Percentiles rank a stretch among this genome's conserved stretches.
Evolutionary conservation across 2,113 vertebrate genomes (phyloP).

Genomic region (Hippotragus niger): DNA sequence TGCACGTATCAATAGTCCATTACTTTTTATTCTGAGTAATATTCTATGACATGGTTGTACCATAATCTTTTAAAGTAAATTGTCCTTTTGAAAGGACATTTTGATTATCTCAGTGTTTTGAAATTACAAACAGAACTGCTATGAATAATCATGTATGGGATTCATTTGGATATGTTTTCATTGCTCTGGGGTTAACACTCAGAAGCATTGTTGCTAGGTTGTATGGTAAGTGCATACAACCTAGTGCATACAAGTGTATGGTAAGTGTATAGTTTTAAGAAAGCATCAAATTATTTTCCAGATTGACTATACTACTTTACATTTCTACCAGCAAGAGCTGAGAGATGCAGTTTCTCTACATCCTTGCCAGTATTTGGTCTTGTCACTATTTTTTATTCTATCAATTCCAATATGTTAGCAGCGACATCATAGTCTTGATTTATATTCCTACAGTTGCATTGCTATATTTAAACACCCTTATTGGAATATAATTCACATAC

Average conservation of each 20-base stretch:
- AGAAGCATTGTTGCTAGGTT: background rate
- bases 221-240: background rate
- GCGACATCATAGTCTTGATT: background rate
- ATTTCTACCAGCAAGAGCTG: background rate
- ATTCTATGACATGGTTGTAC: background rate
- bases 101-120: background rate
- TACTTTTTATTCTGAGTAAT: background rate
- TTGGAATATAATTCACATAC: background rate
- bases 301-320: background rate
- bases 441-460: background rate
- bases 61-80: background rate
- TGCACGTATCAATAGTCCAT: background rate
- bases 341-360: background rate
- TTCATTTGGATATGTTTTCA: background rate
- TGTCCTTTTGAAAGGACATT: background rate
- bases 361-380: background rate
- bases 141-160: background rate
- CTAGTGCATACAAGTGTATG: too few species aligned
- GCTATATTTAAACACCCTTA: background rate
- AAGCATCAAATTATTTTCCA: background rate
- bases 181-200: background rate
- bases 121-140: constrained; percentile 7
- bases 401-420: background rate
- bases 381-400: background rate
- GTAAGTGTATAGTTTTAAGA: background rate